Conservation (phyloP, 1,140 invertebrate species). For the Drosophila persimilis region DNA sequence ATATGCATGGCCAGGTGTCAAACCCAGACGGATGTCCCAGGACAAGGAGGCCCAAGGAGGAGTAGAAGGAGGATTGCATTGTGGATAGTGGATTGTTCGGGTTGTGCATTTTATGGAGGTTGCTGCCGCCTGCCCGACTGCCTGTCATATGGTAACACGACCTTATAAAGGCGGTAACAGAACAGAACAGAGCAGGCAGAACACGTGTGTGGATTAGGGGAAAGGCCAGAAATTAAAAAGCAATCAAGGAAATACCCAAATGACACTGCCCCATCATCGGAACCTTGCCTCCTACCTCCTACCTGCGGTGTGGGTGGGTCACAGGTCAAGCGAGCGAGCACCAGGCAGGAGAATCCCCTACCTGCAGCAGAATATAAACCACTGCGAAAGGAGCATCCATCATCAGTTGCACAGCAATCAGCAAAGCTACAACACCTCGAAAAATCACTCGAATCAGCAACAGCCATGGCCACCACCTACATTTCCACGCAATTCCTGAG, state of each 20-base stretch:
- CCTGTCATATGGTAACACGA: no score
- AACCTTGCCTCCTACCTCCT: background rate
- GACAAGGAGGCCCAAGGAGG: no score
- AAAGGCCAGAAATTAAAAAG: conserved; percentile 57
- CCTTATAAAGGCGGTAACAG: no score
- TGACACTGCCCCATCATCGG: conserved; percentile 4
- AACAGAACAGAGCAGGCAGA: no score
- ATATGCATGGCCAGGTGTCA: no score
- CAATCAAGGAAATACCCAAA: conserved; percentile 46
- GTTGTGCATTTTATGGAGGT: no score
- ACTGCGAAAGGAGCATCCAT: background rate
- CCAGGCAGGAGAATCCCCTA: conserved; percentile 3
- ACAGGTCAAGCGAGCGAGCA: background rate
- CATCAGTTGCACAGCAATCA: conserved; percentile 51
- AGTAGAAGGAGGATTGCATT: no score
- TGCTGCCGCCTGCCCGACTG: no score
- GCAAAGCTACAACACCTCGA: conserved; percentile 10
- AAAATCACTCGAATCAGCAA: background rate
- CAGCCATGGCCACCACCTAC: conserved; percentile 41
- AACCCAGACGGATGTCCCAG: no score
- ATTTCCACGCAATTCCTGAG: conserved; percentile 47
- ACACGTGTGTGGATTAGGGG: conserved; percentile 23
- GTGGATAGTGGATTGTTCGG: no score
- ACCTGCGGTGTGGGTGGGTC: conserved; percentile 8
- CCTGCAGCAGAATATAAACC: conserved; percentile 40